Evolutionary conservation across 2,797 vertebrate genomes (phyloP).

Genomic region (Myripristis murdjan): DNA sequence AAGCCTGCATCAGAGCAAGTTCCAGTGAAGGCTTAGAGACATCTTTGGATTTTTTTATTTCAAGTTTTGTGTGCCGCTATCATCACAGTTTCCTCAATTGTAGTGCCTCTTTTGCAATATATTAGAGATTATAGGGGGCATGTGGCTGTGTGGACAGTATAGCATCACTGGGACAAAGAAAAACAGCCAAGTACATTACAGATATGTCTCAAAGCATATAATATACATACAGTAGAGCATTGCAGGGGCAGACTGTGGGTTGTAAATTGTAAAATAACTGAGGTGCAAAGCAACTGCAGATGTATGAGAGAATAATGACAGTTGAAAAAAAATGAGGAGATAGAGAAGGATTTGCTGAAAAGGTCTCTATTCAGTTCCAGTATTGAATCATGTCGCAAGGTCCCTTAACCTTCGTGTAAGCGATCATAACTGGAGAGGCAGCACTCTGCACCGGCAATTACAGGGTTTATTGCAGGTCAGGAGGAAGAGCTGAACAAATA

Average conservation of each 20-base stretch:
- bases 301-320: neutral
- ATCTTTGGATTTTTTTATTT: too few species aligned
- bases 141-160: neutral
- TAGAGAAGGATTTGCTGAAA: neutral
- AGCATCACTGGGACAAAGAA: neutral
- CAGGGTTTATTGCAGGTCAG: constrained; percentile 13
- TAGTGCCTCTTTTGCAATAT: too few species aligned
- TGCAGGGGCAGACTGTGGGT: too few species aligned
- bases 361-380: neutral
- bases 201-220: neutral
- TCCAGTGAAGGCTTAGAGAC: too few species aligned
- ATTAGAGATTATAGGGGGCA: neutral
- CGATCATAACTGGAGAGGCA: neutral
- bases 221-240: neutral
- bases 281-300: neutral
- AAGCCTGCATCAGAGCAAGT: too few species aligned
- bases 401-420: constrained; percentile 2
- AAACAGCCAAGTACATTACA: neutral
- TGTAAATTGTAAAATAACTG: too few species aligned
- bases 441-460: neutral
- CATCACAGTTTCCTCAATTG: too few species aligned
- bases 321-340: neutral
- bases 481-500: constrained; percentile 1
- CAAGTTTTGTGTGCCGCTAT: too few species aligned
- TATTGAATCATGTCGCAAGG: neutral